Evolutionary conservation across 2,797 vertebrate genomes (phyloP).

Genomic region (Gorsachius magnificus): DNA sequence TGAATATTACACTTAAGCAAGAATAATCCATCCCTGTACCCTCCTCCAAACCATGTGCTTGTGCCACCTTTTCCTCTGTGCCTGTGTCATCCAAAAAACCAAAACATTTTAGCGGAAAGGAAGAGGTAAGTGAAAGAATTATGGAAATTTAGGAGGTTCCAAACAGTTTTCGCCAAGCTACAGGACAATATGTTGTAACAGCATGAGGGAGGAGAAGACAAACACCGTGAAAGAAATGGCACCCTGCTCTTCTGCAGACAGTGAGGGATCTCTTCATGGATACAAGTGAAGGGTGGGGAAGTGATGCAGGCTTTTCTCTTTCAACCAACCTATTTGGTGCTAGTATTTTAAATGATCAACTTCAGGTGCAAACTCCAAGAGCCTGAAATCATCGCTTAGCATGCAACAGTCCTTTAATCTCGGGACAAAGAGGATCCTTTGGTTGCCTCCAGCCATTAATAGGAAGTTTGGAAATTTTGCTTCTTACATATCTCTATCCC

Average conservation of each 20-base stretch:
- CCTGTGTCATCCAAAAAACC: background rate
- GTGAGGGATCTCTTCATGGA: background rate
- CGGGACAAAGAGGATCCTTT: conserved; percentile 5
- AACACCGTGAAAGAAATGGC: background rate
- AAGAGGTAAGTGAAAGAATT: background rate
- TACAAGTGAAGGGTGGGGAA: background rate
- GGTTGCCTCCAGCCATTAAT: conserved; percentile 50
- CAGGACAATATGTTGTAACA: background rate
- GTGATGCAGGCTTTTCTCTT: background rate
- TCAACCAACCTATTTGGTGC: background rate
- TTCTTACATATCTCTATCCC: conserved; percentile 1
- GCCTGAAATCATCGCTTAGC: conserved; percentile 26
- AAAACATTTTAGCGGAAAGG: background rate
- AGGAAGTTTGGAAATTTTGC: conserved; percentile 66
- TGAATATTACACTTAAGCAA: background rate
- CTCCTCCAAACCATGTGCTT: background rate
- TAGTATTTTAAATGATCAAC: background rate
- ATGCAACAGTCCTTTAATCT: conserved; percentile 41
- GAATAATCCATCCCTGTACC: accelerated
- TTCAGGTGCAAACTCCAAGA: background rate
- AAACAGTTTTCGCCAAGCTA: background rate
- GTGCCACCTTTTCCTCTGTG: background rate
- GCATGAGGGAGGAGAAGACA: accelerated
- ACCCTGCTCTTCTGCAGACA: background rate
- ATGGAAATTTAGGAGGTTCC: background rate